These are phyloP conservation scores for Porites cylindrica DNA, from an alignment of 92 coral and sea anemone species.

Conservation along the genomic window DNA sequence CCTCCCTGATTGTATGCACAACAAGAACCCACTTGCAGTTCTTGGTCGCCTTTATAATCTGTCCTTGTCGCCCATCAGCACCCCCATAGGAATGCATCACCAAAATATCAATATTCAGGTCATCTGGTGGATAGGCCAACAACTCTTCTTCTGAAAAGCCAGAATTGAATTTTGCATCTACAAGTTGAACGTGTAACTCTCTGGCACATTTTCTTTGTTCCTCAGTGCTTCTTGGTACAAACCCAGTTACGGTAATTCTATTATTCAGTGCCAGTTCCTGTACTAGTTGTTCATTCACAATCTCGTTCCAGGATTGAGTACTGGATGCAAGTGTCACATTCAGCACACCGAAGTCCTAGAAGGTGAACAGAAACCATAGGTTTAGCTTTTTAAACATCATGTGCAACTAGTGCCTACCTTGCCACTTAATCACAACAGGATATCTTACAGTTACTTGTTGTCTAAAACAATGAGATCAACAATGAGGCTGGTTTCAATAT, in stretches of 20 bases:
- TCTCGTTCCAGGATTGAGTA: constrained; percentile 26
- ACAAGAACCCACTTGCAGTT: constrained; percentile 42
- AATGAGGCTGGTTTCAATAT: no score
- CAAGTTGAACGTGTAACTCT: neutral
- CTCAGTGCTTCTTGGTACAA: constrained; percentile 27
- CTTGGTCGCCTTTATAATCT: constrained; percentile 10
- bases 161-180: constrained; percentile 18
- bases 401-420: no score
- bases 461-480: no score
- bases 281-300: constrained; percentile 28
- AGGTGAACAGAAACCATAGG: no score
- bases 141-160: constrained; percentile 19
- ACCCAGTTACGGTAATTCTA: constrained; percentile 21
- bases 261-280: constrained; percentile 8
- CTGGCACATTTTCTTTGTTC: constrained; percentile 29
- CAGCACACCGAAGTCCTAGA: no score
- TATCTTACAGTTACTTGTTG: no score
- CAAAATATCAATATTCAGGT: constrained; percentile 26
- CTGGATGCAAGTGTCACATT: constrained; percentile 23
- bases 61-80: constrained; percentile 40
- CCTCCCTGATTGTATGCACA: constrained; percentile 41
- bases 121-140: constrained; percentile 39
- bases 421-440: no score
- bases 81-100: constrained; percentile 38
- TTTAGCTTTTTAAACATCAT: no score